Percentiles rank a stretch among this genome's conserved stretches.
Evolutionary conservation across 2,888 invertebrate genomes (phyloP).

Genomic region (Melipona bicolor): DNA sequence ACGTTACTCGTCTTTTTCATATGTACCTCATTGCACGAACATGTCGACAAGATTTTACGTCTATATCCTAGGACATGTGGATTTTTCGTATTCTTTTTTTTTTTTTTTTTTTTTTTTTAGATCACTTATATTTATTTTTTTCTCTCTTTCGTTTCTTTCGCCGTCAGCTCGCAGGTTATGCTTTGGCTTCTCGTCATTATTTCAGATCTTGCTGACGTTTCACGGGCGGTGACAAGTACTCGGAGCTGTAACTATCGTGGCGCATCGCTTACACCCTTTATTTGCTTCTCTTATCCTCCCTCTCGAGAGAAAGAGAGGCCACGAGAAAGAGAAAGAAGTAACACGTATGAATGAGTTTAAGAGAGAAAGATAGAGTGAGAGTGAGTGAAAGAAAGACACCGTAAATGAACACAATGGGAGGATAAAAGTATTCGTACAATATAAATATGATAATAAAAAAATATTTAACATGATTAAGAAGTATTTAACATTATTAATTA

Average conservation of each 20-base stretch:
- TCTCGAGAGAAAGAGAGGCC: not conserved
- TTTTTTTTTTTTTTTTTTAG: not conserved
- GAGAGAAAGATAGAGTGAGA: conserved; percentile 16
- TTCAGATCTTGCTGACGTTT: conserved; percentile 68
- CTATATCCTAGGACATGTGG: conserved; percentile 4
- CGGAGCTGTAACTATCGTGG: conserved; percentile 70
- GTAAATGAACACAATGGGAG: conserved; percentile 12
- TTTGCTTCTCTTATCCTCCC: conserved; percentile 32
- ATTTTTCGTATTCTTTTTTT: not conserved
- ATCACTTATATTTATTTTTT: not conserved
- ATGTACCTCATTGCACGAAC: conserved; percentile 23
- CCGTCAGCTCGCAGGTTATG: conserved; percentile 4
- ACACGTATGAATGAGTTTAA: conserved; percentile 28
- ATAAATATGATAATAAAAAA: not conserved
- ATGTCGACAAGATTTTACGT: conserved; percentile 21
- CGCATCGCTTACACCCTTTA: conserved; percentile 64
- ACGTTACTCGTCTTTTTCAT: conserved; percentile 24
- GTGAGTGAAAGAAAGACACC: conserved; percentile 25
- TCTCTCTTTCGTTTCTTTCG: not conserved
- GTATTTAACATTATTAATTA: not conserved
- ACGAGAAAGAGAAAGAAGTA: not conserved
- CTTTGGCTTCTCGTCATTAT: conserved; percentile 39
- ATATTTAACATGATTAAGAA: not conserved
- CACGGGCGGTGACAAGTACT: conserved; percentile 73
- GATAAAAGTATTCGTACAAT: not conserved